Base-by-base conservation (phyloP, 1,140 invertebrate genomes). In the Mya arenaria region DNA sequence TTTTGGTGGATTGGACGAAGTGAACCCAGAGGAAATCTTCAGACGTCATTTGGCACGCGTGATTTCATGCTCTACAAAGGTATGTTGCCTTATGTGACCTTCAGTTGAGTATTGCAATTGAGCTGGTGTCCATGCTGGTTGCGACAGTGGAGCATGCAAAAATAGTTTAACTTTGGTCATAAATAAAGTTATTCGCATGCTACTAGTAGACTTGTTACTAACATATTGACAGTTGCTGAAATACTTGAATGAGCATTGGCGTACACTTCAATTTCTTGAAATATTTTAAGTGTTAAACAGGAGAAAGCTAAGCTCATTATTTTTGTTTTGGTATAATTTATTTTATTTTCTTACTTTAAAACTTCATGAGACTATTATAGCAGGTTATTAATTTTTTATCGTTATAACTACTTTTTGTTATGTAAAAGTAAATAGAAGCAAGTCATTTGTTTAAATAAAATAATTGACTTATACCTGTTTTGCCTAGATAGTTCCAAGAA, bases 1-100 rank as follows among this genome's bases (percentile, higher is more conserved):
- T 79, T 91, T 91, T 87, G 89, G 89, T 32, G 89, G 89, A 32
- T 62, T 89, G 4, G 88, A 90, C 37, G 68, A 73, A 32, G 66
- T 89, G 2, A 66, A 91, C 77, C 84, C 87, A 8, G 72, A 90
- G 34, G 48, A 86, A 36, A 55, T 84, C 28, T 91, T 91, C 65
- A 73, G 56, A 58, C n/a, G 63, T 28, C 44, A 84, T 32, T 41
- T 90, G 25, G 19, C 83, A 39, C 44, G 4, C 15, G 34, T 65
- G 1, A 36, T 82, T 28, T 19, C 30, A 19, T 44, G 39, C 72
- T 37, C 44, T 39, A 56, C 87, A 52, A 73, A 78, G 56, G 84
- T 84, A 72, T 32, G 44, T 6, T 37, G 4, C 30, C 55, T 30
- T 28, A 17, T n/a, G 30, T 48, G 10, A 13, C n/a, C 10, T 13